Evolutionary conservation across 2,888 invertebrate species (phyloP), one percentile per base, ranked within the genome.

Genomic region (Belgica antarctica): DNA sequence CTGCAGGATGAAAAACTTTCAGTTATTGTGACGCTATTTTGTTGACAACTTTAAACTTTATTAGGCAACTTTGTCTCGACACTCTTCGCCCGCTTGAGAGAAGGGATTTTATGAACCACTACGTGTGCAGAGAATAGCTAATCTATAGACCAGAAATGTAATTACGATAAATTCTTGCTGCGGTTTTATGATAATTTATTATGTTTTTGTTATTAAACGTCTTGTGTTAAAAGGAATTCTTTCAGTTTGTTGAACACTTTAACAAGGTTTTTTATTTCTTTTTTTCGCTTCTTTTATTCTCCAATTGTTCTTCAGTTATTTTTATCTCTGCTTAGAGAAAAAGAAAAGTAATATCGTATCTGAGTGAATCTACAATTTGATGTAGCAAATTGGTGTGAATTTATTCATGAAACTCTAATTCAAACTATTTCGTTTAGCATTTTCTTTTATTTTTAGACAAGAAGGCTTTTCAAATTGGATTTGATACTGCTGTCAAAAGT

Each of bases 191-290:
- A 66, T 68, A 68, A 68, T 68, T 68, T 68, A 68, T 57, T 28
- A 68, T 68, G 68, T 68, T 68, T 68, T 65, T 68, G 52, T 68
- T 68, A 68, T 68, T 68, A 68, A 68, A 52, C 57, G 57, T 68
- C 57, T 47, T 24, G 68, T 47, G 31, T 68, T 62, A 19, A 65
- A 47, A 27, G 22, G 17, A 68, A 31, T 68, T 59, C 27, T 59
- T 59, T 59, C 52, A 57, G 65, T 27, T 65, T 65, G 65, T 46
- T 65, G 46, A 63, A 41, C 63, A 65, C 41, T 41, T 41, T 46
- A 17, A 46, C 46, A 25, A 25, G 65, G 12, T 19, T 47, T 65
- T n/a, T n/a, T n/a, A n/a, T n/a, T n/a, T 62, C 62, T 41, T 41
- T 46, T 19, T 12, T 46, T 15, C 46, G 15, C 17, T 10, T 3